phyloP scores from a whole-genome alignment of 2,113 vertebrate species.

The Thymallus thymallus region DNA sequence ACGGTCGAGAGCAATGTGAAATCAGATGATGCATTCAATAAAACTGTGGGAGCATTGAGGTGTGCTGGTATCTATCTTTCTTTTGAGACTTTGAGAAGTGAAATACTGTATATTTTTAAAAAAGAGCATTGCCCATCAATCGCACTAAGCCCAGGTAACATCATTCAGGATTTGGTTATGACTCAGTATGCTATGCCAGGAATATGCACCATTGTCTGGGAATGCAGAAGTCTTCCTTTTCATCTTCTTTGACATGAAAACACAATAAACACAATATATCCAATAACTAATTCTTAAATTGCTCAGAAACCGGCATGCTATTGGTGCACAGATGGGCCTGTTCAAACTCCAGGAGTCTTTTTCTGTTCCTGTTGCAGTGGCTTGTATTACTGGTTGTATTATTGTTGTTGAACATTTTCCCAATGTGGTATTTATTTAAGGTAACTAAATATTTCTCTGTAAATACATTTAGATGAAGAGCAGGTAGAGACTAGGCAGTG shows the following conservation, averaged over 20 bases:
- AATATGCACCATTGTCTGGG: constrained; percentile 21
- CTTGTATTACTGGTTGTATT: background rate
- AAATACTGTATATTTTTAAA: too few relatives aligned
- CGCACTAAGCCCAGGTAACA: background rate
- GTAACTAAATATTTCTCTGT: constrained; percentile 13
- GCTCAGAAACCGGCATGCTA: background rate
- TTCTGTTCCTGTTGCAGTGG: background rate
- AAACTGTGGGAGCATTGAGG: too few relatives aligned
- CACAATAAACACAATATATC: background rate
- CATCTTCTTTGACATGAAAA: constrained; percentile 1
- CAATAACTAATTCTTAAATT: background rate
- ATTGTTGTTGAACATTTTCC: constrained; percentile 6
- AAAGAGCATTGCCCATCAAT: background rate
- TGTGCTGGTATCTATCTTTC: too few relatives aligned
- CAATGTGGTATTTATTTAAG: constrained; percentile 18
- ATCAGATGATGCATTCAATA: too few relatives aligned
- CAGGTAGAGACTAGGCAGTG: constrained; percentile 15
- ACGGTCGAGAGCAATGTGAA: too few relatives aligned
- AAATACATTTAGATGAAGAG: constrained; percentile 14
- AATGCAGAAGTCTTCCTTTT: constrained; percentile 5
- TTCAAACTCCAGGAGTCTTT: background rate
- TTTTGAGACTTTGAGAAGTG: too few relatives aligned
- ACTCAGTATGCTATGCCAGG: constrained; percentile 9
- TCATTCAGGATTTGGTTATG: background rate
- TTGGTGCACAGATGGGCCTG: background rate